A percentile compares a stretch with the other conserved stretches of the same genome.
Conservation (phyloP, 2,797 vertebrate species). For the Anisognathus igniventris region DNA sequence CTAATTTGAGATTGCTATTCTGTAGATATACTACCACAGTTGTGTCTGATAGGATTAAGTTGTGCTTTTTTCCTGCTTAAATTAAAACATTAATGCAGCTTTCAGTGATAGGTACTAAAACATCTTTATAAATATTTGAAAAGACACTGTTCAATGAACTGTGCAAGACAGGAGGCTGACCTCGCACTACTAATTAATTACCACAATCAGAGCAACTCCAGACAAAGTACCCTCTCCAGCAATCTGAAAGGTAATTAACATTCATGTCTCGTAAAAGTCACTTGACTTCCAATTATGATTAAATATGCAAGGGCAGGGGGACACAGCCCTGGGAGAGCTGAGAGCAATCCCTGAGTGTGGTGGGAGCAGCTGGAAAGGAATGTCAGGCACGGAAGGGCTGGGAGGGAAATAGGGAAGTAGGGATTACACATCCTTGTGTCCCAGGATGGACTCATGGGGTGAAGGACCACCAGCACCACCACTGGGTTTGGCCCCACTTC, state of each 20-base stretch:
- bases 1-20: neutral
- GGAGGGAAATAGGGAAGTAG: neutral
- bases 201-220: slow-evolving; percentile 69
- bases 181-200: slow-evolving; percentile 70
- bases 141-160: slow-evolving; percentile 54
- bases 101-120: slow-evolving; percentile 40
- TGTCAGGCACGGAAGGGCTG: neutral
- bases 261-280: slow-evolving; percentile 60
- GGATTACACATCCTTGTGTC: rapidly evolving
- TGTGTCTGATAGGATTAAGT: neutral
- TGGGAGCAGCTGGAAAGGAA: neutral
- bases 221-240: slow-evolving; percentile 61
- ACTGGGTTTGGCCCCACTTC: neutral
- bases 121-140: slow-evolving; percentile 71
- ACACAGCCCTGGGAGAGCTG: slow-evolving; percentile 17
- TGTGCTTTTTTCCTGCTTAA: slow-evolving; percentile 1
- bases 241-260: slow-evolving; percentile 72
- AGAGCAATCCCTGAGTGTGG: neutral
- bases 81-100: slow-evolving; percentile 49
- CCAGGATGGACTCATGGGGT: neutral
- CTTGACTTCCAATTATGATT: slow-evolving; percentile 71
- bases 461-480: neutral
- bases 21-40: neutral
- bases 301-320: slow-evolving; percentile 70
- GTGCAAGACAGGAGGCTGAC: slow-evolving; percentile 62